These are phyloP conservation scores for Campopleginae sp. DNA, from an alignment of 2,888 invertebrate genomes.

Conservation along the genomic window DNA sequence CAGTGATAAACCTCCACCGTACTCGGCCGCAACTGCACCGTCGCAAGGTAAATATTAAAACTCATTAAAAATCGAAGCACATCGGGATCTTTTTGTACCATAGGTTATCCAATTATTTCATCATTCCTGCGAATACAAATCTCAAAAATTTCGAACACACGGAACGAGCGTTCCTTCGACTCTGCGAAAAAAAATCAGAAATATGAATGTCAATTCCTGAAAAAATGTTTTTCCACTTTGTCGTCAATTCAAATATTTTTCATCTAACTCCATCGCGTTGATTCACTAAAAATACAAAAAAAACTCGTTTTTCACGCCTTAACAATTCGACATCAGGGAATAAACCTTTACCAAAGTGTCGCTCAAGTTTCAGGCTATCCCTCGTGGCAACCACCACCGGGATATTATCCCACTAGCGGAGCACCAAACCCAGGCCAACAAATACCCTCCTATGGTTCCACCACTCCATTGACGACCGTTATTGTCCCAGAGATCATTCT, in stretches of 20 bases:
- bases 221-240: background rate
- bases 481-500: constrained; percentile 92
- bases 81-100: background rate
- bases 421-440: constrained; percentile 68
- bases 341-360: background rate
- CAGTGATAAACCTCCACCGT: constrained; percentile 76
- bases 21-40: constrained; percentile 71
- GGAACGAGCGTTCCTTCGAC: background rate
- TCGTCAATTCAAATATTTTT: background rate
- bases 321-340: background rate
- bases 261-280: background rate
- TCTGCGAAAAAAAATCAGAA: background rate
- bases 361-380: constrained; percentile 65
- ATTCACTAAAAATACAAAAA: background rate
- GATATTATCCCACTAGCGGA: constrained; percentile 85
- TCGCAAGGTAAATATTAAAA: constrained; percentile 67
- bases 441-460: constrained; percentile 87
- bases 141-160: background rate
- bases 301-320: background rate
- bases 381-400: constrained; percentile 86
- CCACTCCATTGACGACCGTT: constrained; percentile 85
- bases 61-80: background rate
- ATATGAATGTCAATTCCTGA: background rate
- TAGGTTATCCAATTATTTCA: constrained; percentile 45
- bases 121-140: background rate